phyloP scores from a whole-genome alignment of 2,113 vertebrate species.

The Rhea americana region DNA sequence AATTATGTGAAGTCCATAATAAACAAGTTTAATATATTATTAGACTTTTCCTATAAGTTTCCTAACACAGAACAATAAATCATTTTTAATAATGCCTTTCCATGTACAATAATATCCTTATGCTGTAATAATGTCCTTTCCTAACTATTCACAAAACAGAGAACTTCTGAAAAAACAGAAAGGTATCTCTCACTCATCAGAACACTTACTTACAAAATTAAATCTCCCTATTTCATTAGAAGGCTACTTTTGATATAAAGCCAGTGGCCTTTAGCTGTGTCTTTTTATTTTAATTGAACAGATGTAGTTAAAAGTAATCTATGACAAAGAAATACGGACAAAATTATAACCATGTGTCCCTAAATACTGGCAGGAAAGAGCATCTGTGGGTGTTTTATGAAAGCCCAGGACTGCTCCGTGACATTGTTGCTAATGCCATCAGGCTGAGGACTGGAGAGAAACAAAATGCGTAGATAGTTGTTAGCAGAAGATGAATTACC shows the following conservation, averaged over 20 bases:
- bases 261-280: constrained; percentile 64
- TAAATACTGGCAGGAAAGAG: constrained; percentile 75
- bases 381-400: constrained; percentile 80
- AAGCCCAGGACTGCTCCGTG: constrained; percentile 69
- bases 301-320: constrained; percentile 77
- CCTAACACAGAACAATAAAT: constrained; percentile 73
- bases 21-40: constrained; percentile 84
- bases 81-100: constrained; percentile 81
- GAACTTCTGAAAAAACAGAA: constrained; percentile 69
- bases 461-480: constrained; percentile 78
- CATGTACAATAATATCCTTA: constrained; percentile 75
- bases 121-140: constrained; percentile 71
- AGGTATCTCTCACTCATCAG: constrained; percentile 68
- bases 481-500: constrained; percentile 81
- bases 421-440: constrained; percentile 75
- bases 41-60: constrained; percentile 81
- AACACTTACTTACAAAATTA: constrained; percentile 67
- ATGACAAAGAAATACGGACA: constrained; percentile 73
- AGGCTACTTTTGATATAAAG: constrained; percentile 63
- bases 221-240: constrained; percentile 73
- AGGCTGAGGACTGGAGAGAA: constrained; percentile 75
- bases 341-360: constrained; percentile 82
- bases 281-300: constrained; percentile 77
- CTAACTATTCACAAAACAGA: constrained; percentile 75
- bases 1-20: constrained; percentile 79